phyloP scores from a whole-genome alignment of 92 coral and sea anemone species.

The Galaxea fascicularis region DNA sequence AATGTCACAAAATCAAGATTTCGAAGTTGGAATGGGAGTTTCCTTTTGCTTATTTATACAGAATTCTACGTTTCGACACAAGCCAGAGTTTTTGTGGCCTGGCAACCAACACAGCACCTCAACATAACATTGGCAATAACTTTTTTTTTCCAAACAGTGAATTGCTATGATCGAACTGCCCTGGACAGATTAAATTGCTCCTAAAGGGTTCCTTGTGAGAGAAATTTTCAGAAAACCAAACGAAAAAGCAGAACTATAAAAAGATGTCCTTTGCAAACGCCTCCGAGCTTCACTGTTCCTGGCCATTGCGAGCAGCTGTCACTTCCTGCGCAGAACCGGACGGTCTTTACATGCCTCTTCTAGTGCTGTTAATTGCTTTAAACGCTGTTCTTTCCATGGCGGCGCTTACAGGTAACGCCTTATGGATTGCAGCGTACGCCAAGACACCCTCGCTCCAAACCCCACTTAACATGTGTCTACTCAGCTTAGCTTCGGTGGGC shows the following conservation, averaged over 20 bases:
- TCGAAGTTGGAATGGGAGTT: not conserved
- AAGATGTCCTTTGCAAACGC: not conserved
- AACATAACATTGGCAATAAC: not conserved
- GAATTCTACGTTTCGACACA: conserved; percentile 1
- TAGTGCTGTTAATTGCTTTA: not conserved
- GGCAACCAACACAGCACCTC: not conserved
- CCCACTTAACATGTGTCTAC: conserved; percentile 41
- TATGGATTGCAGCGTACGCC: conserved; percentile 43
- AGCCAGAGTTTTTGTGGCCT: not conserved
- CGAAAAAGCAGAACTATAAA: not conserved
- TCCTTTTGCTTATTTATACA: not conserved
- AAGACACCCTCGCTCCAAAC: conserved; percentile 46
- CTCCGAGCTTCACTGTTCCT: conserved; percentile 29
- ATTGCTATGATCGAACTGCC: no score
- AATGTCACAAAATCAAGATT: not conserved
- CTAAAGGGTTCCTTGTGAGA: no score
- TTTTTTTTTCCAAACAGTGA: no score
- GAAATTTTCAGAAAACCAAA: not conserved
- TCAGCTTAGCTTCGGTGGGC: conserved; percentile 44
- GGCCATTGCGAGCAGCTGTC: conserved; percentile 30
- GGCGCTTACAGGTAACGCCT: conserved; percentile 28
- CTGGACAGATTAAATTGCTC: no score
- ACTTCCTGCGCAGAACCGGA: conserved; percentile 14
- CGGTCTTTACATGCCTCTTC: not conserved
- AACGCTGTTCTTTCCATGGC: conserved; percentile 31